Evolutionary conservation across 2,113 vertebrate species (phyloP), one percentile per base, ranked within the genome.

Genomic region (Canis aureus): DNA sequence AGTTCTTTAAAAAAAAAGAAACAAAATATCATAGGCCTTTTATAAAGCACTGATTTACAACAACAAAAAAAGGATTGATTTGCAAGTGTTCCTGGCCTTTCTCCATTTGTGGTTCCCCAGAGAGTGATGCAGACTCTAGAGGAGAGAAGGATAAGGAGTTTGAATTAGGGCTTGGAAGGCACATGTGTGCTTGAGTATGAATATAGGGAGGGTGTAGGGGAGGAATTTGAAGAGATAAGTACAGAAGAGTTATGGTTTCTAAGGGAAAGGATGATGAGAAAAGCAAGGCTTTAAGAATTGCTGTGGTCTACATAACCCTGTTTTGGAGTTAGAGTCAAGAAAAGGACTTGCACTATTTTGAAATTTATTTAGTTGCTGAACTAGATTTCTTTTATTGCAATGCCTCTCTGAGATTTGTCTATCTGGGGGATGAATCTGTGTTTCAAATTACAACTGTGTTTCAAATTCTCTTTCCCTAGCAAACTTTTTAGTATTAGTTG

Each of bases 281-380:
- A 62, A 62, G 74, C 55, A 23, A 73, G 17, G 66, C 66, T 82
- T 82, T 66, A 89, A 59, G 35, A 93, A 82, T 3, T 81, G 22
- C 53, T 80, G 9, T 78, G 17, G 49, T 76, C 53, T 60, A 22
- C 43, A 74, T 32, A 53, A 38, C 38, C n/a, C 11, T 38, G 35
- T 69, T 29, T 59, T 22, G 74, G 13, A n/a, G 32, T 87, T n/a
- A 74, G 64, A 35, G 57, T n/a, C 13, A 88, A 88, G n/a, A 29
- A 38, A 66, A 59, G n/a, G 5, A 55, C 15, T 13, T 88, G 10
- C 5, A 78, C 12, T 74, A 53, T 25, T 78, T 38, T 59, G 12
- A 93, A 78, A 89, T 90, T 62, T 90, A 55, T 62, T 92, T 84
- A 53, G 51, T 62, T 53, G 53, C 23, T 78, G 71, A 74, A 82